phyloP scores from a whole-genome alignment of 2,113 vertebrate species.

The Semnornis frantzii region DNA sequence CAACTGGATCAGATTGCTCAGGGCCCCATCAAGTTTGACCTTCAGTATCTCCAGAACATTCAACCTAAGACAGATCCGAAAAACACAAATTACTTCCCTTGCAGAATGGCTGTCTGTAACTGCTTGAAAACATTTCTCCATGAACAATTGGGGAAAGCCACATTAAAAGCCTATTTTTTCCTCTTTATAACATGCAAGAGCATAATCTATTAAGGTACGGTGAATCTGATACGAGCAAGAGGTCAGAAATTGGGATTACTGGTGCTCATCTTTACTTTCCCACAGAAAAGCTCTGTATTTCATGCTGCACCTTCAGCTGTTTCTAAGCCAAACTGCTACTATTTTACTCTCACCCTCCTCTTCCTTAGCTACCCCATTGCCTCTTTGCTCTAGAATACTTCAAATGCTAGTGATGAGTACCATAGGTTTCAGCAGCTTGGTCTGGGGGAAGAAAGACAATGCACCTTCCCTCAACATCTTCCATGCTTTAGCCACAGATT shows the following conservation, averaged over 20 bases:
- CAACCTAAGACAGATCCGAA: neutral
- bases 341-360: neutral
- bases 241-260: neutral
- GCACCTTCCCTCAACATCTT: fast-evolving
- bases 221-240: neutral
- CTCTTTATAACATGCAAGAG: neutral
- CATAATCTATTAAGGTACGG: neutral
- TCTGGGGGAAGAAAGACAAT: neutral
- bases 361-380: neutral
- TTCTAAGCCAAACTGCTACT: neutral
- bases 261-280: neutral
- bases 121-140: neutral
- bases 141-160: neutral
- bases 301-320: neutral
- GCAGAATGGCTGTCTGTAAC: neutral
- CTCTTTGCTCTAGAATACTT: neutral
- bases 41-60: too few species aligned
- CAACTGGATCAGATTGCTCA: too few species aligned
- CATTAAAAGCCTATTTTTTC: neutral
- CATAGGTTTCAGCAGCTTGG: neutral
- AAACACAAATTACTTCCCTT: neutral
- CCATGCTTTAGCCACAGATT: neutral
- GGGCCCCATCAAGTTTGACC: too few species aligned
- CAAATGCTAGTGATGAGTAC: neutral
- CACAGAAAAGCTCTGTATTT: neutral